A percentile compares a stretch with the other conserved stretches of the same genome.
phyloP scores from a whole-genome alignment of 2,113 vertebrate species.

The Nycticryphes semicollaris region DNA sequence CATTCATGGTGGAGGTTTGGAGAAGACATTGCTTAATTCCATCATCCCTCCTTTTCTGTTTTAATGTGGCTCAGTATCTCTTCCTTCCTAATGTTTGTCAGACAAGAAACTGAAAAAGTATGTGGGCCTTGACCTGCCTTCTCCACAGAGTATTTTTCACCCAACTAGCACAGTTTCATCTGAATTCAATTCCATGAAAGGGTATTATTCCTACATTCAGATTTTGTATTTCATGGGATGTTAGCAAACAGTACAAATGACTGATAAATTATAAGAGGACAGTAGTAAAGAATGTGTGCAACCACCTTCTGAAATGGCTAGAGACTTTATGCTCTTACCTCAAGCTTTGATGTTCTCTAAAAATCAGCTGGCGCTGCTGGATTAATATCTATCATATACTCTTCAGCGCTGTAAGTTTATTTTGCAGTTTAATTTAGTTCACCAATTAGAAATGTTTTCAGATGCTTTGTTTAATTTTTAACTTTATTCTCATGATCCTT shows the following conservation, averaged over 20 bases:
- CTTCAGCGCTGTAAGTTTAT: neutral
- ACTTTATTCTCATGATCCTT: neutral
- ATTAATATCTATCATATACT: neutral
- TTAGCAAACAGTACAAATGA: slow-evolving; percentile 4
- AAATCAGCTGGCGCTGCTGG: neutral
- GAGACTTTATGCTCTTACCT: neutral
- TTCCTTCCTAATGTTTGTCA: neutral
- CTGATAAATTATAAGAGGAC: neutral
- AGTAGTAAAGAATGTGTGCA: neutral
- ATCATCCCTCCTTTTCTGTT: neutral
- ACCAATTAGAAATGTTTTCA: neutral
- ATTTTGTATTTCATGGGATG: neutral
- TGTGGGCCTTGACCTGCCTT: neutral
- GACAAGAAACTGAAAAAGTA: neutral
- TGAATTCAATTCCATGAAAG: neutral
- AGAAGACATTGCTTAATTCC: neutral
- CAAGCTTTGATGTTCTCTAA: neutral
- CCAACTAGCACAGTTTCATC: neutral
- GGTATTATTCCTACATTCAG: neutral
- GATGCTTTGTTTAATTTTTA: slow-evolving; percentile 28
- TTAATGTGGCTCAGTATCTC: neutral
- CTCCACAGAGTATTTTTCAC: neutral
- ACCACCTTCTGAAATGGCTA: neutral
- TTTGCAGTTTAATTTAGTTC: neutral
- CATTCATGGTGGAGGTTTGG: neutral